Evolutionary conservation across 2,888 invertebrate genomes (phyloP).

Genomic region (Drosophila diplacantha): DNA sequence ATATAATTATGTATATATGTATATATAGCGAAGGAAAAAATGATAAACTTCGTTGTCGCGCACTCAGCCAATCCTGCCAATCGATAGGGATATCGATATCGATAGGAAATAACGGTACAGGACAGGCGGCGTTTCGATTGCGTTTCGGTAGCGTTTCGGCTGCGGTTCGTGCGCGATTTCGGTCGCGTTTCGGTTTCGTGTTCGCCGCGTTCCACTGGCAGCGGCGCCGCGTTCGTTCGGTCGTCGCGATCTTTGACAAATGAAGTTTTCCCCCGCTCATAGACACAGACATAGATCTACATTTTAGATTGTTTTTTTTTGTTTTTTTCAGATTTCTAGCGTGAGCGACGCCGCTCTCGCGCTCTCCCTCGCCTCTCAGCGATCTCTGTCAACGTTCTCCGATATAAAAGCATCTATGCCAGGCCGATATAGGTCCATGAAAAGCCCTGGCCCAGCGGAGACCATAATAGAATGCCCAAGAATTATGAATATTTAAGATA

Average conservation of each 20-base stretch:
- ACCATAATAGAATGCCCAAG: background rate
- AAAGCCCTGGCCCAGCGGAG: background rate
- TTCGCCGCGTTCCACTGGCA: conserved; percentile 54
- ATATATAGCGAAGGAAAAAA: background rate
- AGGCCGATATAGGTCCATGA: background rate
- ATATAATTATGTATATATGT: background rate
- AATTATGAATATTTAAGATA: background rate
- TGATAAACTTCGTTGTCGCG: conserved; percentile 22
- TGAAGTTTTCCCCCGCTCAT: conserved; percentile 56
- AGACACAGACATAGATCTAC: conserved; percentile 27
- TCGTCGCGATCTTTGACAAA: conserved; percentile 72
- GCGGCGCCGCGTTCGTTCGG: conserved; percentile 58
- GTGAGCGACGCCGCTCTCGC: conserved; percentile 5
- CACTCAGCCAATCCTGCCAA: conserved; percentile 8
- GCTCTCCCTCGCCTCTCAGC: conserved; percentile 7
- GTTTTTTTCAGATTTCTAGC: conserved; percentile 23
- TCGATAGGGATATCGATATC: conserved; percentile 25
- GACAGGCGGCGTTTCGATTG: conserved; percentile 36
- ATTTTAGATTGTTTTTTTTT: conserved; percentile 41
- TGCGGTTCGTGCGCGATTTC: conserved; percentile 40
- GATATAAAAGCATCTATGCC: background rate
- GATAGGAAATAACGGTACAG: conserved; percentile 19
- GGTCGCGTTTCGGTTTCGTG: conserved; percentile 39
- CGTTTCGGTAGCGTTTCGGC: conserved; percentile 29
- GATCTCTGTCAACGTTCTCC: conserved; percentile 15